phyloP scores from a whole-genome alignment of 1,140 invertebrate genomes.

The Drosophila ercepeae region DNA sequence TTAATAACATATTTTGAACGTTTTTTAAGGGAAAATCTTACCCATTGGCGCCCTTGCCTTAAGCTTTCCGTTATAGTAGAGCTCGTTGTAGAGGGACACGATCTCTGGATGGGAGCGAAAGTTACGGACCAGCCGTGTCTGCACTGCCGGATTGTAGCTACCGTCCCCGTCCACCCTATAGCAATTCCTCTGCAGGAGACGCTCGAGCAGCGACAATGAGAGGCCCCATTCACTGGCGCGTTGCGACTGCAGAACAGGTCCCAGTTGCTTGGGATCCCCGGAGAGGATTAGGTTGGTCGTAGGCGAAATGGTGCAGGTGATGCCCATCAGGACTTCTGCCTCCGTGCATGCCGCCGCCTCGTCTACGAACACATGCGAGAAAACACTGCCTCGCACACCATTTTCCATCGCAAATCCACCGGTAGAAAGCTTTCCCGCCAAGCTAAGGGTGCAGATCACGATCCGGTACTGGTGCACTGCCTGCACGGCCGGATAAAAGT shows the following conservation, averaged over 20 bases:
- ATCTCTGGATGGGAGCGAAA: conserved; percentile 87
- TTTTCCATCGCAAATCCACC: conserved; percentile 87
- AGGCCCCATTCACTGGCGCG: conserved; percentile 84
- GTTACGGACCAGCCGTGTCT: conserved; percentile 88
- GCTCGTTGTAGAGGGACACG: conserved; percentile 86
- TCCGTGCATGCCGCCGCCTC: conserved; percentile 94
- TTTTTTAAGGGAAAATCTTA: conserved; percentile 9
- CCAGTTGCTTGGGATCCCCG: conserved; percentile 94
- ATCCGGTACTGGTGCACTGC: conserved; percentile 73
- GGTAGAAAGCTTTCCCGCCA: conserved; percentile 87
- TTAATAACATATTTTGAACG: not conserved
- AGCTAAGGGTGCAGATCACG: conserved; percentile 62
- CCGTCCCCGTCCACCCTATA: conserved; percentile 84
- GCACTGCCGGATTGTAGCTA: conserved; percentile 86
- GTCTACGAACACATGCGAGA: conserved; percentile 92
- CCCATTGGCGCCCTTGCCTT: conserved; percentile 61
- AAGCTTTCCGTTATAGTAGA: conserved; percentile 88
- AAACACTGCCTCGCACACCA: conserved; percentile 85
- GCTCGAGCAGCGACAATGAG: conserved; percentile 86
- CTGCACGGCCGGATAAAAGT: conserved; percentile 72
- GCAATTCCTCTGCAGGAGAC: conserved; percentile 85
- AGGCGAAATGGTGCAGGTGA: conserved; percentile 83
- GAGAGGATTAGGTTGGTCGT: conserved; percentile 88
- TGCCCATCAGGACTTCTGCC: conserved; percentile 89
- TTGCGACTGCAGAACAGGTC: conserved; percentile 88